Evolutionary conservation across 2,797 vertebrate species (phyloP).

Genomic region (Pyrrhura leucotis): DNA sequence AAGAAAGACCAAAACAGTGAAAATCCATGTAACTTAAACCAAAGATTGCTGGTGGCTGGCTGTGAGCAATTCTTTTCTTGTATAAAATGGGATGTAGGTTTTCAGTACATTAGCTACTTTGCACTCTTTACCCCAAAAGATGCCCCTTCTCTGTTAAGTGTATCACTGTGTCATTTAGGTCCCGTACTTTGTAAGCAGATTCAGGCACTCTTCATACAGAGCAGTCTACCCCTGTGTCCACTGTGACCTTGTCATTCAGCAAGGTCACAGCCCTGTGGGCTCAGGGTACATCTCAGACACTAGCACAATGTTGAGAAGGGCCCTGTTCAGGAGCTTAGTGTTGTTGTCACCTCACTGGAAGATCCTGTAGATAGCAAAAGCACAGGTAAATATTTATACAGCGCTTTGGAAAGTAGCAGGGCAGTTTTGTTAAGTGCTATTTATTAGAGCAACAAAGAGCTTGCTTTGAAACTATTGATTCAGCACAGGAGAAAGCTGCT

Average conservation of each 20-base stretch:
- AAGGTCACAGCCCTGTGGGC: not conserved
- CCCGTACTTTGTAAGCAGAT: not conserved
- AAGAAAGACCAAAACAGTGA: conserved; percentile 7
- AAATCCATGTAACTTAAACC: not conserved
- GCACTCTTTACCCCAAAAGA: not conserved
- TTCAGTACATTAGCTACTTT: not conserved
- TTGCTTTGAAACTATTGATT: not conserved
- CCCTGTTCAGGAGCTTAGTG: not conserved
- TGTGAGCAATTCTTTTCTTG: not conserved
- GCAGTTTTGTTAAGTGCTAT: not conserved
- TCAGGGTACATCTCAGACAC: not conserved
- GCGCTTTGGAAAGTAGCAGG: not conserved
- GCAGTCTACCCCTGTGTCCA: not conserved
- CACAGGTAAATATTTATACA: not conserved
- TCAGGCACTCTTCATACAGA: not conserved
- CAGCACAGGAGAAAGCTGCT: not conserved
- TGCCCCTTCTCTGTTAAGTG: not conserved
- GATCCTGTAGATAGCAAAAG: not conserved
- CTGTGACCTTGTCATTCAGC: not conserved
- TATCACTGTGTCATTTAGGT: not conserved
- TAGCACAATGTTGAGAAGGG: not conserved
- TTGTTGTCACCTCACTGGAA: not conserved
- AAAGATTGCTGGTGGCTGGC: not conserved
- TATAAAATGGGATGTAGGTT: not conserved
- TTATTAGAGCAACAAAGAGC: not conserved